Evolutionary conservation across 2,888 invertebrate species (phyloP).

Genomic region (Heteromyza rotundicornis): DNA sequence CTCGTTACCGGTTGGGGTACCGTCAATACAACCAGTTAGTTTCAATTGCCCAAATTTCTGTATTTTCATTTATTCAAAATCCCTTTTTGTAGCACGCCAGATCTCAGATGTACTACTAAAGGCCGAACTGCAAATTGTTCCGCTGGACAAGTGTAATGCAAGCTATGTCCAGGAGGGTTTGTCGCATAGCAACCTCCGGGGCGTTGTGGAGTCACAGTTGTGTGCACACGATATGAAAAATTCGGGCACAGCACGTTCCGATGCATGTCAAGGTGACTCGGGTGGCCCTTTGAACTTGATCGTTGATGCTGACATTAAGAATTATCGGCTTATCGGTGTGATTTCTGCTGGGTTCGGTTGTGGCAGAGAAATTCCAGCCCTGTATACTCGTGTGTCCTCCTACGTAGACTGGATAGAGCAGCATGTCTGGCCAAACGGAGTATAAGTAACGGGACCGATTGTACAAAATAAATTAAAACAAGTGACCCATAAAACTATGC

Average conservation of each 20-base stretch:
- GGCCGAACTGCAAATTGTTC: slow-evolving; percentile 41
- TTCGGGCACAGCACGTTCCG: too few relatives aligned
- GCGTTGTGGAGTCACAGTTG: slow-evolving; percentile 39
- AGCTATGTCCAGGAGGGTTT: slow-evolving; percentile 33
- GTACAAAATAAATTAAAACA: too few relatives aligned
- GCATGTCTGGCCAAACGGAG: slow-evolving; percentile 52
- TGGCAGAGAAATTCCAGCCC: slow-evolving; percentile 48
- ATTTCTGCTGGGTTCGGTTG: slow-evolving; percentile 55
- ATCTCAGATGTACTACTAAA: slow-evolving; percentile 45
- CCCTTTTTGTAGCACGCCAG: slow-evolving; percentile 31
- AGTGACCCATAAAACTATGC: too few relatives aligned
- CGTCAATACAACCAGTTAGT: slow-evolving; percentile 46
- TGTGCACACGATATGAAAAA: slow-evolving; percentile 42
- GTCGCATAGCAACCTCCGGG: slow-evolving; percentile 32
- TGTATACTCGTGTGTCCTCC: slow-evolving; percentile 54
- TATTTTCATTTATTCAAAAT: neutral
- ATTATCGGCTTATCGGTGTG: slow-evolving; percentile 50
- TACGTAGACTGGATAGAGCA: slow-evolving; percentile 57
- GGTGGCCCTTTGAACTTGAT: slow-evolving; percentile 54
- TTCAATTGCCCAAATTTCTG: neutral
- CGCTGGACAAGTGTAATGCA: slow-evolving; percentile 39
- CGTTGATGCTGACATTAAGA: slow-evolving; percentile 30
- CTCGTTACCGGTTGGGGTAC: slow-evolving; percentile 56
- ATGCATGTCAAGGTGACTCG: slow-evolving; percentile 57
- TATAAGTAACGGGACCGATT: too few relatives aligned